Conservation (phyloP, 2,797 vertebrate species). For the Yasuhikotakia modesta region DNA sequence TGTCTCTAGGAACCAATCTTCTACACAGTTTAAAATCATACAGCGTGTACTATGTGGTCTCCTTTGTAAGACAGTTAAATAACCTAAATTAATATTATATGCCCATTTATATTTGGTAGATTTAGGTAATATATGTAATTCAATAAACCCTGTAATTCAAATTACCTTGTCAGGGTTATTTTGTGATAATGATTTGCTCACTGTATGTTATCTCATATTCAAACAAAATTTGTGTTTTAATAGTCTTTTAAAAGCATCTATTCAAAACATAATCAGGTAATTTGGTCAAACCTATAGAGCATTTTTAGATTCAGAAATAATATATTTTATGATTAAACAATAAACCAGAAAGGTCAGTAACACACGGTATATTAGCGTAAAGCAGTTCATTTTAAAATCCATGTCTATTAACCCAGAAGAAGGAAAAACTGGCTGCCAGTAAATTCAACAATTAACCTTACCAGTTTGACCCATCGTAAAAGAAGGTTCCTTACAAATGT, state of each 20-base stretch:
- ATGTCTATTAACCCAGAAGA: slow-evolving; percentile 76
- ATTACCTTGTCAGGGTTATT: not conserved
- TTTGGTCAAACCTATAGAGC: not conserved
- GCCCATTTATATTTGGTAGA: not conserved
- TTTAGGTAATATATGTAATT: not conserved
- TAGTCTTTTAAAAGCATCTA: not conserved
- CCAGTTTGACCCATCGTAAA: slow-evolving; percentile 74
- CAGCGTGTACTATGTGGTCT: not conserved
- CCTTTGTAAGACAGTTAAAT: not conserved
- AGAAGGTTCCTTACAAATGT: slow-evolving; percentile 68
- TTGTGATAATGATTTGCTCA: no score
- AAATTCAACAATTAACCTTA: slow-evolving; percentile 76
- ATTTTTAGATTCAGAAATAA: not conserved
- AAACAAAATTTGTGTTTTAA: not conserved
- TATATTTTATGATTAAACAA: slow-evolving; percentile 42
- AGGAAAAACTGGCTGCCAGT: slow-evolving; percentile 70
- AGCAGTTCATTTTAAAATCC: slow-evolving; percentile 74
- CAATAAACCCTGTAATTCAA: not conserved
- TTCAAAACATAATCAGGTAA: not conserved
- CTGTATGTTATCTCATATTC: not conserved
- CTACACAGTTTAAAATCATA: not conserved
- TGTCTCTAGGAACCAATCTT: not conserved
- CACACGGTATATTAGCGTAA: slow-evolving; percentile 70
- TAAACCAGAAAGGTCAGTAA: slow-evolving; percentile 69
- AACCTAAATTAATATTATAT: not conserved